Percentiles rank a stretch among this genome's conserved stretches.
phyloP scores from a whole-genome alignment of 2,797 vertebrate species.

The Cyprinodon diabolis region DNA sequence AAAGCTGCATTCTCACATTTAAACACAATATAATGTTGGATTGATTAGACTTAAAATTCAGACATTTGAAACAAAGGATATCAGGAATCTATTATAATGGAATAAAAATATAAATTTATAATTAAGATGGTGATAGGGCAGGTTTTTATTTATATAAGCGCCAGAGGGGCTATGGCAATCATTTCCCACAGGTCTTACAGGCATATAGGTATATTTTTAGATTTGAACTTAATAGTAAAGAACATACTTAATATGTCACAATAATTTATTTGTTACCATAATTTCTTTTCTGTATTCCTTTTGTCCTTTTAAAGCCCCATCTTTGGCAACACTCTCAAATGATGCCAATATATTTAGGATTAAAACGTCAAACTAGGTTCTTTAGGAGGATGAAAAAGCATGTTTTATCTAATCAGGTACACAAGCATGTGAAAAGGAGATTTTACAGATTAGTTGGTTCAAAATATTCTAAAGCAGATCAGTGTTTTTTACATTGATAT shows the following conservation, averaged over 20 bases:
- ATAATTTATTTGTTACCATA: neutral
- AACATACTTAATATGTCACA: neutral
- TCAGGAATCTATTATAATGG: neutral
- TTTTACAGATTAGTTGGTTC: neutral
- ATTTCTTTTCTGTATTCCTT: neutral
- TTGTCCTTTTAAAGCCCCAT: neutral
- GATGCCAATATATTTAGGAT: neutral
- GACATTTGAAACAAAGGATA: neutral
- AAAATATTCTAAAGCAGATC: neutral
- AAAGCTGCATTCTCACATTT: constrained; percentile 39
- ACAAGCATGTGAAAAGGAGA: neutral
- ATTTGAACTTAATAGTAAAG: neutral
- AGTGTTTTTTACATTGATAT: neutral
- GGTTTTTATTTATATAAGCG: neutral
- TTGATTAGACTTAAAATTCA: constrained; percentile 35
- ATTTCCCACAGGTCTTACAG: too few species aligned
- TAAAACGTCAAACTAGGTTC: neutral
- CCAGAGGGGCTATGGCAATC: neutral
- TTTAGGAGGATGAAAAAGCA: neutral
- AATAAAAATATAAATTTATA: neutral
- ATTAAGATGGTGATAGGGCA: neutral
- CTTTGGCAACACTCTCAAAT: neutral
- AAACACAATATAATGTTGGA: constrained; percentile 58
- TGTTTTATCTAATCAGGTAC: neutral
- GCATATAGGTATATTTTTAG: neutral